Conservation (phyloP, 2,888 invertebrate species). For the Zygaena filipendulae region DNA sequence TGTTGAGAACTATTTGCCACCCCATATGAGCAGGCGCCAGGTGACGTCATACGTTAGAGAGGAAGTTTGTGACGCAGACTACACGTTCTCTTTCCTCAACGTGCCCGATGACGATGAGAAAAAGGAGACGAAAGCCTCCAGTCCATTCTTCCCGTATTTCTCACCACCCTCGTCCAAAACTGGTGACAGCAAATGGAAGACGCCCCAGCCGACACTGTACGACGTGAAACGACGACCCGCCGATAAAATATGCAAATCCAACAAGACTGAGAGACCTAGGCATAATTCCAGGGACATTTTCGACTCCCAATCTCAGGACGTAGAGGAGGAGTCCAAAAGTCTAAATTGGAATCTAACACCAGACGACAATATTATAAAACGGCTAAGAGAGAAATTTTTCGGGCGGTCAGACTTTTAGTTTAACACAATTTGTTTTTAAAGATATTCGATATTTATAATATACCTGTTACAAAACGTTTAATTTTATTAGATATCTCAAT, state of each 20-base stretch:
- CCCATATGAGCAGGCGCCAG: slow-evolving; percentile 26
- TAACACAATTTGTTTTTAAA: too few relatives aligned
- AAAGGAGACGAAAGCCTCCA: slow-evolving; percentile 32
- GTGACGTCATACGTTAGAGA: slow-evolving; percentile 42
- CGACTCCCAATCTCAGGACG: slow-evolving; percentile 46
- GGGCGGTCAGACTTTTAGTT: slow-evolving; percentile 41
- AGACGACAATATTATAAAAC: slow-evolving; percentile 41
- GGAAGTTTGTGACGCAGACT: slow-evolving; percentile 42
- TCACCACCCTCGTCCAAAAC: slow-evolving; percentile 33
- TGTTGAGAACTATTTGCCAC: slow-evolving; percentile 3
- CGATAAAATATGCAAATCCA: slow-evolving; percentile 14
- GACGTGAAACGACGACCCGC: slow-evolving; percentile 15
- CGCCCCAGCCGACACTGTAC: slow-evolving; percentile 23
- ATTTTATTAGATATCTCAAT: too few relatives aligned
- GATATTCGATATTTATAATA: too few relatives aligned
- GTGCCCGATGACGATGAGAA: slow-evolving; percentile 32
- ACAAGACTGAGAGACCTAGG: slow-evolving; percentile 23
- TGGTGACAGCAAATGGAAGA: slow-evolving; percentile 33
- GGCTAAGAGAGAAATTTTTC: slow-evolving; percentile 44
- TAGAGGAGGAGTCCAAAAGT: slow-evolving; percentile 30
- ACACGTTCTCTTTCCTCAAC: slow-evolving; percentile 48
- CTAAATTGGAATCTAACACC: slow-evolving; percentile 45
- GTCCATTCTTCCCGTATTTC: slow-evolving; percentile 50
- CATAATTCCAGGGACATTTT: slow-evolving; percentile 49
- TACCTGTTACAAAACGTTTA: too few relatives aligned